Evolutionary conservation across 92 coral and sea anemone genomes (phyloP).

Genomic region (Epizoanthus stellaris): DNA sequence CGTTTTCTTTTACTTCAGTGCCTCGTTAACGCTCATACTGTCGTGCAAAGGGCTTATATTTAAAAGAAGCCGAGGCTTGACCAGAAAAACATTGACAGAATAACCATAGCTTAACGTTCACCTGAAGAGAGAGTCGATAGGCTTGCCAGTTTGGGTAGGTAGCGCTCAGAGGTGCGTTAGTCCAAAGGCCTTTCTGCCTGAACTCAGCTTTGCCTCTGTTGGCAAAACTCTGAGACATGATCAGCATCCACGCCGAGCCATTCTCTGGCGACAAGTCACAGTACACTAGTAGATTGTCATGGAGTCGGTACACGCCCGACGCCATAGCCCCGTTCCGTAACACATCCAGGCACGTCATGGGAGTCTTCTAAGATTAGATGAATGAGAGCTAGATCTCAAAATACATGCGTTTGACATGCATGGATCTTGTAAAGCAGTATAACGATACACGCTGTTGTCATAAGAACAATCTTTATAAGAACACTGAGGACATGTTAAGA

Average conservation of each 20-base stretch:
- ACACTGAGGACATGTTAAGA: too few relatives aligned
- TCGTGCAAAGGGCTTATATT: too few relatives aligned
- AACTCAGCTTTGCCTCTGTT: conserved; percentile 21
- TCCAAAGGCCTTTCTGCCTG: not conserved
- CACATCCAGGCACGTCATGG: conserved; percentile 5
- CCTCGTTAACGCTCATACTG: too few relatives aligned
- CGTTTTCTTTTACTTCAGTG: too few relatives aligned
- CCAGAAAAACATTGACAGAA: not conserved
- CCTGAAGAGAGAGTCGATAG: conserved; percentile 21
- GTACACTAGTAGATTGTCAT: not conserved
- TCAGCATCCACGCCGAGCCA: conserved; percentile 23
- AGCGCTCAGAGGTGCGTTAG: conserved; percentile 4
- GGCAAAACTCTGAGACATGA: conserved; percentile 35
- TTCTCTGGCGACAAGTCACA: conserved; percentile 9
- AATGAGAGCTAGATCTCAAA: too few relatives aligned
- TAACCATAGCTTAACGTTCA: not conserved
- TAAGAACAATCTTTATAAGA: too few relatives aligned
- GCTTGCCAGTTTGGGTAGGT: conserved; percentile 26
- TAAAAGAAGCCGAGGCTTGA: too few relatives aligned
- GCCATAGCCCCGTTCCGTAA: not conserved
- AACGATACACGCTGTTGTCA: too few relatives aligned
- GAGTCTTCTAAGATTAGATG: not conserved
- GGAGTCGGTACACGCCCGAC: not conserved
- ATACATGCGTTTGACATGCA: too few relatives aligned
- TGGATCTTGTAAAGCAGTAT: too few relatives aligned